These are phyloP conservation scores for Brenthis hecate DNA, from an alignment of 2,888 invertebrate species.

Conservation along the genomic window DNA sequence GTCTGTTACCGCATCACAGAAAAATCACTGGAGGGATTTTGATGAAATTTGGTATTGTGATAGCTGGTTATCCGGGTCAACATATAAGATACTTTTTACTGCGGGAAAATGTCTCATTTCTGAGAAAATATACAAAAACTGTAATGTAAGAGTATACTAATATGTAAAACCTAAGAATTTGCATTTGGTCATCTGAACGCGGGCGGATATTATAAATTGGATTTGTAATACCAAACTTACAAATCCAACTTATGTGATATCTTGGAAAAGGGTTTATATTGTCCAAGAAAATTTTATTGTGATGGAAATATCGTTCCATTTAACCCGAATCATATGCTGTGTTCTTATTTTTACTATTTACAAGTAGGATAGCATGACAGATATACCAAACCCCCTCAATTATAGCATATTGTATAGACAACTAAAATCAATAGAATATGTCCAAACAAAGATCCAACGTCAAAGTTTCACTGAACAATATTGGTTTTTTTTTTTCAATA, in stretches of 20 bases:
- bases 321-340: constrained; percentile 5
- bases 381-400: constrained; percentile 10
- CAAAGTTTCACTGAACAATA: not conserved
- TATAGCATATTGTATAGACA: not conserved
- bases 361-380: constrained; percentile 3
- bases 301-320: constrained; percentile 6
- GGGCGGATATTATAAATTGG: too few species aligned
- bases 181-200: too few species aligned
- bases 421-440: constrained; percentile 3
- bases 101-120: too few species aligned
- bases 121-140: too few species aligned
- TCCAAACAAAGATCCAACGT: not conserved
- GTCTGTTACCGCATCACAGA: too few species aligned
- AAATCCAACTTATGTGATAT: constrained; percentile 20
- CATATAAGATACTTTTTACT: too few species aligned
- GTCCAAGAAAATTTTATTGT: constrained; percentile 18
- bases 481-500: too few species aligned
- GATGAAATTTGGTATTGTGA: too few species aligned
- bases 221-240: not conserved
- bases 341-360: constrained; percentile 6
- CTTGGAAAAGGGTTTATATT: constrained; percentile 15
- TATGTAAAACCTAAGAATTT: too few species aligned
- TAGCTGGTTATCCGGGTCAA: too few species aligned
- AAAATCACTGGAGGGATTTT: too few species aligned
- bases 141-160: too few species aligned